phyloP scores from a whole-genome alignment of 2,888 invertebrate species.

The Caenorhabditis macrosperma region DNA sequence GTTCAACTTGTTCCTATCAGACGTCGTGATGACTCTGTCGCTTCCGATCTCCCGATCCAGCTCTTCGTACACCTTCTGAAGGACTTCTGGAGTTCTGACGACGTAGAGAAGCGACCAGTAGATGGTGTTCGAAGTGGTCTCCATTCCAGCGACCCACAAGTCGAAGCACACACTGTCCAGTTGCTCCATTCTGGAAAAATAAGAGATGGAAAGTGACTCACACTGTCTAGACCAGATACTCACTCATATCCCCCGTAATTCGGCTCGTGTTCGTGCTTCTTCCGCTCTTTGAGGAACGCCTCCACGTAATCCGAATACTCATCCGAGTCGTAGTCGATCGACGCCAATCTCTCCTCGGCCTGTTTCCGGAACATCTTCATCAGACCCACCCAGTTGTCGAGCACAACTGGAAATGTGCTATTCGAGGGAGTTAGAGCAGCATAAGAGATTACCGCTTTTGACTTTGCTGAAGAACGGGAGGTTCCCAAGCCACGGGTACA shows the following conservation, averaged over 20 bases:
- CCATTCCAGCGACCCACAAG: slow-evolving; percentile 70
- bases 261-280: slow-evolving; percentile 57
- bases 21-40: slow-evolving; percentile 56
- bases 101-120: slow-evolving; percentile 64
- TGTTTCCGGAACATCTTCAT: slow-evolving; percentile 53
- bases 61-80: slow-evolving; percentile 55
- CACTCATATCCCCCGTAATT: slow-evolving; percentile 55
- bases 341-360: slow-evolving; percentile 42
- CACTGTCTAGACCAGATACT: slow-evolving; percentile 4
- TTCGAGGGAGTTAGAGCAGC: too few species aligned
- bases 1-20: slow-evolving; percentile 44
- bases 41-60: slow-evolving; percentile 55
- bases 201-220: neutral
- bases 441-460: slow-evolving; percentile 13
- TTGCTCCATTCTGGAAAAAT: slow-evolving; percentile 53
- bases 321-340: slow-evolving; percentile 59
- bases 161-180: slow-evolving; percentile 61
- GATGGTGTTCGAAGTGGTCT: slow-evolving; percentile 67
- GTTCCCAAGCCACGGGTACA: slow-evolving; percentile 52
- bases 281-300: slow-evolving; percentile 62
- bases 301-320: slow-evolving; percentile 63
- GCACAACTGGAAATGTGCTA: slow-evolving; percentile 43
- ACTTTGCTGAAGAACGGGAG: slow-evolving; percentile 37
- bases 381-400: slow-evolving; percentile 43
- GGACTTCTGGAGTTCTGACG: slow-evolving; percentile 54